Evolutionary conservation across 2,888 invertebrate genomes (phyloP).

Genomic region (Eupeodes luniger): DNA sequence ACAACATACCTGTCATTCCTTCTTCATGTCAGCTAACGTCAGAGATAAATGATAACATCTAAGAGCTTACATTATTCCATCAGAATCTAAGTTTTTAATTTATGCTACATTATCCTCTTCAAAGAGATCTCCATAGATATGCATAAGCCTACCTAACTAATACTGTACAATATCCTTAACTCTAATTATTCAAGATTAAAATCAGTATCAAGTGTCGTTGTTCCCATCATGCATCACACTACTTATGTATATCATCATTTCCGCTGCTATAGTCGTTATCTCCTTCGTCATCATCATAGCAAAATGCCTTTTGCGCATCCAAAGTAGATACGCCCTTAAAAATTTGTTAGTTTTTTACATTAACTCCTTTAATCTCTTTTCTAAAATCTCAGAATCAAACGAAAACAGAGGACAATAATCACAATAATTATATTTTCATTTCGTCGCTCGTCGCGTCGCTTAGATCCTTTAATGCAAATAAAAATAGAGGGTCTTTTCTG

Average conservation of each 20-base stretch:
- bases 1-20: neutral
- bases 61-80: neutral
- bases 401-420: conserved; percentile 46
- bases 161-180: conserved; percentile 21
- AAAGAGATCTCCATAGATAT: neutral
- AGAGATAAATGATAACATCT: neutral
- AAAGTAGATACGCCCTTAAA: conserved; percentile 51
- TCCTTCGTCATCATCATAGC: neutral
- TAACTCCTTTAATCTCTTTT: conserved; percentile 48
- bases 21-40: neutral
- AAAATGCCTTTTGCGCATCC: neutral
- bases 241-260: conserved; percentile 16
- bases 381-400: conserved; percentile 33
- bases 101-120: neutral
- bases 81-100: neutral
- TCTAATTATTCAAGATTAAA: conserved; percentile 43
- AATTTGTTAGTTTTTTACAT: conserved; percentile 51
- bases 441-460: conserved; percentile 3
- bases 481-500: conserved; percentile 1
- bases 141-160: neutral
- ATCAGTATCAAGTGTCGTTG: conserved; percentile 59
- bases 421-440: conserved; percentile 44
- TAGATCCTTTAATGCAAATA: conserved; percentile 1
- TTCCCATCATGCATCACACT: conserved; percentile 60
- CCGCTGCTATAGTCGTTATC: neutral